A percentile compares a stretch with the other conserved stretches of the same genome.
These are phyloP conservation scores for Gobio occitaniae DNA, from an alignment of 2,797 vertebrate species.

Conservation along the genomic window DNA sequence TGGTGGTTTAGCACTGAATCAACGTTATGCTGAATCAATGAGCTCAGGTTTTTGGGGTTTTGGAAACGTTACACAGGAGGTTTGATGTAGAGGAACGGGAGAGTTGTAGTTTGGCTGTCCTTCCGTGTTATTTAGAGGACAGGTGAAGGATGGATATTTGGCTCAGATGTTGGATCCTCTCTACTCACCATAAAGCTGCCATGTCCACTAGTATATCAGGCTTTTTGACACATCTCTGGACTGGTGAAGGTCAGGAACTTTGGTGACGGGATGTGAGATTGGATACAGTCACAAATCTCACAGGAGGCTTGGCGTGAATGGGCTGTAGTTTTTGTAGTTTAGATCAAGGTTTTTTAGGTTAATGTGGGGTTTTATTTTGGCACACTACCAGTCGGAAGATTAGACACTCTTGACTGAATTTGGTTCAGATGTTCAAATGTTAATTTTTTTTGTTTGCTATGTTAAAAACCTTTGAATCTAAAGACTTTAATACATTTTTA, in stretches of 20 bases:
- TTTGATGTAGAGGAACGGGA: slow-evolving; percentile 21
- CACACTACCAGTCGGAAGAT: not conserved
- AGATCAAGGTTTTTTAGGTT: not conserved
- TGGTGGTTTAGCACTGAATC: slow-evolving; percentile 5
- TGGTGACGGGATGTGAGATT: not conserved
- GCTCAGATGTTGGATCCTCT: slow-evolving; percentile 60
- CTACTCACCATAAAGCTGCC: slow-evolving; percentile 48
- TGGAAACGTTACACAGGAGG: slow-evolving; percentile 23
- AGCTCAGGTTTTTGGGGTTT: not conserved
- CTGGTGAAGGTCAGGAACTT: slow-evolving; percentile 59
- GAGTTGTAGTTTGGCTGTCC: slow-evolving; percentile 38
- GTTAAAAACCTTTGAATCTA: not conserved
- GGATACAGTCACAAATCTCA: slow-evolving; percentile 29
- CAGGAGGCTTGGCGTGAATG: not conserved
- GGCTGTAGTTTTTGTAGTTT: not conserved
- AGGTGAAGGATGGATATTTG: slow-evolving; percentile 57
- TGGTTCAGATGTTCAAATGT: not conserved
- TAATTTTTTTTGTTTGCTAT: not conserved
- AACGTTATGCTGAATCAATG: slow-evolving; percentile 2
- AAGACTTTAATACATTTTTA: not conserved
- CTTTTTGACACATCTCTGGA: slow-evolving; percentile 52
- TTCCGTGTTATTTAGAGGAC: slow-evolving; percentile 57
- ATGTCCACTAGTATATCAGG: slow-evolving; percentile 57
- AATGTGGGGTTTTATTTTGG: not conserved
- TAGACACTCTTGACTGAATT: not conserved